Evolutionary conservation across 1,140 invertebrate genomes (phyloP), one percentile per base, ranked within the genome.

Genomic region (Cyrtorhinus lividipennis): DNA sequence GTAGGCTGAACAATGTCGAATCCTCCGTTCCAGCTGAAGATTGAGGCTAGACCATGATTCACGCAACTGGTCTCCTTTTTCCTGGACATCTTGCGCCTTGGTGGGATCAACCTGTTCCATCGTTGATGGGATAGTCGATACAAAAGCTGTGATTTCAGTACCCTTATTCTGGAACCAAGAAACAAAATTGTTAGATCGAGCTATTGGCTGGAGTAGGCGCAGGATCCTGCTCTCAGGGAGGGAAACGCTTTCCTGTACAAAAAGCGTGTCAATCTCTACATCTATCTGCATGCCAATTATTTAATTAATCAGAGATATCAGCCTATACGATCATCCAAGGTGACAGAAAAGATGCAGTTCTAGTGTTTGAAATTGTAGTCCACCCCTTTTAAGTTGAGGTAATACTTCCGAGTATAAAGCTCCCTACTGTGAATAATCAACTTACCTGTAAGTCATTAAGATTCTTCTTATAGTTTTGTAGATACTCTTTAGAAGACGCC

Each of bases 391-490:
- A n/a, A n/a, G n/a, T n/a, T n/a, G n/a, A n/a, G n/a, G n/a, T n/a
- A n/a, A n/a, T n/a, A n/a, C n/a, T n/a, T n/a, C n/a, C n/a, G n/a
- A n/a, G n/a, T n/a, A n/a, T n/a, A n/a, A n/a, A n/a, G n/a, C n/a
- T n/a, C n/a, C n/a, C 30, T 38, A 8, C 30, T 38, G 15, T 38
- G 30, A 38, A 38, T 38, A 38, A n/a, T n/a, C n/a, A n/a, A n/a
- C 30, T 75, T 69, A 86, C 86, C 73, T 85, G 80, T 60, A 91
- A 74, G 72, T 92, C 88, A 69, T 80, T 81, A 65, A 86, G 77
- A 13, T 91, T 72, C 70, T 86, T 81, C 66, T 83, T 79, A 71
- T 92, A 88, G 64, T 86, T 74, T 69, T 87, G 77, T 45, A 87
- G 76, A 71, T 90, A 91, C 70, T 88, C 84, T 67, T 81, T 80